These are phyloP conservation scores for Sycophila texana DNA, from an alignment of 2,888 invertebrate genomes.

Conservation along the genomic window DNA sequence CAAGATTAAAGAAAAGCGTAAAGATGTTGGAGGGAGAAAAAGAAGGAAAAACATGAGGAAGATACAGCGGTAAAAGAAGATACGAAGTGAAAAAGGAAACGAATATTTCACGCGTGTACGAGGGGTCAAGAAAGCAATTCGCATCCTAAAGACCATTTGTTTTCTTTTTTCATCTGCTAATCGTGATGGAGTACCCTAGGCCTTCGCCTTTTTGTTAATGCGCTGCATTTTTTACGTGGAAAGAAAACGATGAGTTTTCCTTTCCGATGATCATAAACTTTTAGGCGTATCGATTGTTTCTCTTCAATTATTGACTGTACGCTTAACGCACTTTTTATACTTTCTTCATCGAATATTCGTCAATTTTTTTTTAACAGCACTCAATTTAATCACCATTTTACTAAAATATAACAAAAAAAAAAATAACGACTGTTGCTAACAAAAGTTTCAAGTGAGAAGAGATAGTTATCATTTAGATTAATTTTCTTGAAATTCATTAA, in stretches of 20 bases:
- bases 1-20: no score
- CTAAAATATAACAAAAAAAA: no score
- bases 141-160: slow-evolving; percentile 32
- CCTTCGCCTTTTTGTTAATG: slow-evolving; percentile 24
- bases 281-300: no score
- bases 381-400: no score
- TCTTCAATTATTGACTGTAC: slow-evolving; percentile 9
- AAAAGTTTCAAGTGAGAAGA: no score
- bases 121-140: slow-evolving; percentile 33
- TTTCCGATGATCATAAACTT: slow-evolving; percentile 4
- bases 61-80: background rate
- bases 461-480: no score
- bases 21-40: background rate
- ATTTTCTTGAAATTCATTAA: no score
- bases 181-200: slow-evolving; percentile 19
- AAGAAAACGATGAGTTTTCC: background rate
- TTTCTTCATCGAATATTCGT: no score
- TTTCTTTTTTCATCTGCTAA: slow-evolving; percentile 30
- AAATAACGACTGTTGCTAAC: no score
- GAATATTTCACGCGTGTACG: background rate
- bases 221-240: slow-evolving; percentile 26
- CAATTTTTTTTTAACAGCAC: no score
- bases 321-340: background rate
- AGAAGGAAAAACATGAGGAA: no score
- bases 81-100: background rate